Percentiles rank a stretch among this genome's conserved stretches.
phyloP scores from a whole-genome alignment of 2,797 vertebrate species.

The Sciaenops ocellatus region DNA sequence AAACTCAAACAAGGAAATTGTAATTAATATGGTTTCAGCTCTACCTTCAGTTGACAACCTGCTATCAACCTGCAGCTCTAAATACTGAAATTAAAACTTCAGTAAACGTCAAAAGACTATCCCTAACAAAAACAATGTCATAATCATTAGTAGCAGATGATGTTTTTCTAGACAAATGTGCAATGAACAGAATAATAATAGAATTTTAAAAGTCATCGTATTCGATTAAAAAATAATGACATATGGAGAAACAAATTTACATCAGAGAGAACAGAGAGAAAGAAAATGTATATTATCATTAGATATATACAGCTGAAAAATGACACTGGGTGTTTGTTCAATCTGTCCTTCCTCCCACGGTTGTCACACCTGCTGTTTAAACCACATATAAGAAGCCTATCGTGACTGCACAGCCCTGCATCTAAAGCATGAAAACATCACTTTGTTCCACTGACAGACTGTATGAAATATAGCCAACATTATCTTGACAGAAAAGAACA shows the following conservation, averaged over 20 bases:
- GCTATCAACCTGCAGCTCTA: not conserved
- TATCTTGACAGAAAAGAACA: constrained; percentile 35
- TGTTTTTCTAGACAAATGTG: not conserved
- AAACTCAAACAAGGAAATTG: not conserved
- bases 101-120: not conserved
- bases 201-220: not conserved
- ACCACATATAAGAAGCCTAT: not conserved
- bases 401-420: not conserved
- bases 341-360: not conserved
- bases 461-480: constrained; percentile 14
- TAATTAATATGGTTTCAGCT: not conserved
- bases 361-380: constrained; percentile 10
- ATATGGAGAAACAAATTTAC: not conserved
- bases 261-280: not conserved
- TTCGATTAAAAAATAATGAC: not conserved
- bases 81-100: not conserved
- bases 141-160: not conserved
- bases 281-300: not conserved
- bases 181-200: not conserved
- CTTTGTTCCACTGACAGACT: constrained; percentile 3
- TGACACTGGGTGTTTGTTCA: not conserved
- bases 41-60: not conserved
- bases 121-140: not conserved
- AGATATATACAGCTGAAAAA: not conserved
- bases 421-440: not conserved